phyloP scores from a whole-genome alignment of 1,140 invertebrate genomes.

The Ptiloglossa arizonensis region DNA sequence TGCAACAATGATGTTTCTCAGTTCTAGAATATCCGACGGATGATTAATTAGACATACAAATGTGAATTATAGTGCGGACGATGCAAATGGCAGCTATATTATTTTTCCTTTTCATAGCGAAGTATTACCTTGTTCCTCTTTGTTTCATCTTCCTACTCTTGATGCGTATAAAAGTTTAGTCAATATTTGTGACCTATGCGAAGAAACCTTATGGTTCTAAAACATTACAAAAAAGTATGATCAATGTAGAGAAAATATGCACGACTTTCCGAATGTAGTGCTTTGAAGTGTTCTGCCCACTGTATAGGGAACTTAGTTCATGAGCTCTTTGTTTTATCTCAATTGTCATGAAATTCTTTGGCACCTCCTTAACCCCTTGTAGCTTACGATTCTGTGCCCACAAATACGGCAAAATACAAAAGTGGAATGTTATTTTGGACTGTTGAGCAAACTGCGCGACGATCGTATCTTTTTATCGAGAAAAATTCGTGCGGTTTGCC shows the following conservation, averaged over 20 bases:
- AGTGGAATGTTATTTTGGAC: constrained; percentile 29
- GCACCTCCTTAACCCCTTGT: constrained; percentile 34
- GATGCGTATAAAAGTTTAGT: constrained; percentile 45
- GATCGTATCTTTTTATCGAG: not conserved
- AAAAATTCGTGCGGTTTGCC: constrained; percentile 3
- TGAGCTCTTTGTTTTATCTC: not conserved
- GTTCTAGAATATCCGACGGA: constrained; percentile 32
- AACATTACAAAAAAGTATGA: constrained; percentile 48
- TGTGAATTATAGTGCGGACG: constrained; percentile 24
- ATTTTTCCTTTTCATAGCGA: constrained; percentile 25
- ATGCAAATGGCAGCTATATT: constrained; percentile 45
- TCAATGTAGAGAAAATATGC: constrained; percentile 26
- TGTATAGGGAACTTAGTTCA: constrained; percentile 13
- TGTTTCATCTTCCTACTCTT: constrained; percentile 24
- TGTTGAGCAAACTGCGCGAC: constrained; percentile 27
- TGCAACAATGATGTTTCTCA: constrained; percentile 41
- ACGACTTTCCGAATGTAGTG: constrained; percentile 8
- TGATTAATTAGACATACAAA: constrained; percentile 51
- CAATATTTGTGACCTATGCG: constrained; percentile 32
- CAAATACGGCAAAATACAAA: constrained; percentile 6
- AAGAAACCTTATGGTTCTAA: constrained; percentile 38
- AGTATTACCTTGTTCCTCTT: constrained; percentile 49
- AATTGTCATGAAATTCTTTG: constrained; percentile 30
- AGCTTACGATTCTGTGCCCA: constrained; percentile 20
- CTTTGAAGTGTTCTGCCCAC: not conserved